phyloP scores from a whole-genome alignment of 2,888 invertebrate species.

The Cosmia pyralina region DNA sequence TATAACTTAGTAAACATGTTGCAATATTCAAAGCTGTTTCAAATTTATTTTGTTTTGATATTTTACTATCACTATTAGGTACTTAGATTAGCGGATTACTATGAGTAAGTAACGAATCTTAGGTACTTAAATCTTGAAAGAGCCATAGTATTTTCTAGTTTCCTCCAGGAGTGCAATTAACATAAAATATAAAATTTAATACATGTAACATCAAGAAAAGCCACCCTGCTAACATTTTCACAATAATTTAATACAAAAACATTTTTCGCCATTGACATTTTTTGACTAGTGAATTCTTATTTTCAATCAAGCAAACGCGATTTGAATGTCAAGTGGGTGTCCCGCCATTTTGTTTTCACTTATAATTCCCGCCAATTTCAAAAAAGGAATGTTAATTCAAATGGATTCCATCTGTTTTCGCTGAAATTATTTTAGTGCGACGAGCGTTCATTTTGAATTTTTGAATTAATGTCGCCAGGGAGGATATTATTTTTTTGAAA shows the following conservation, averaged over 20 bases:
- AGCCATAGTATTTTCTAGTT: background rate
- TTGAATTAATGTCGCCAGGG: conserved; percentile 56
- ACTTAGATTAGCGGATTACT: background rate
- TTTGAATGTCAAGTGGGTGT: conserved; percentile 66
- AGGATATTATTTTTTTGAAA: conserved; percentile 46
- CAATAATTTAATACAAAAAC: conserved; percentile 59
- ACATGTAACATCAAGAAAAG: conserved; percentile 24
- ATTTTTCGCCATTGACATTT: conserved; percentile 58
- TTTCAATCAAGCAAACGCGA: conserved; percentile 70
- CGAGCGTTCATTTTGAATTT: conserved; percentile 49
- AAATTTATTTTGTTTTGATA: background rate
- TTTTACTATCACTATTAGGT: background rate
- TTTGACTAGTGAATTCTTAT: conserved; percentile 67
- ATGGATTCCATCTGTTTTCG: conserved; percentile 66
- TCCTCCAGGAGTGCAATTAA: conserved; percentile 1
- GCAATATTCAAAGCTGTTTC: background rate
- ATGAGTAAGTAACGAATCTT: background rate
- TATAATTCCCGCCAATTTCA: conserved; percentile 64
- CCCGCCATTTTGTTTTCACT: conserved; percentile 65
- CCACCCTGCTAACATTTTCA: conserved; percentile 29
- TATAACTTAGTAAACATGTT: conserved; percentile 12
- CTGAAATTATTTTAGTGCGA: conserved; percentile 58
- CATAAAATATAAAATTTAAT: conserved; percentile 29
- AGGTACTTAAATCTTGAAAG: background rate
- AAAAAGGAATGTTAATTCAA: conserved; percentile 64